phyloP scores from a whole-genome alignment of 2,797 vertebrate species.

The Streptopelia turtur region DNA sequence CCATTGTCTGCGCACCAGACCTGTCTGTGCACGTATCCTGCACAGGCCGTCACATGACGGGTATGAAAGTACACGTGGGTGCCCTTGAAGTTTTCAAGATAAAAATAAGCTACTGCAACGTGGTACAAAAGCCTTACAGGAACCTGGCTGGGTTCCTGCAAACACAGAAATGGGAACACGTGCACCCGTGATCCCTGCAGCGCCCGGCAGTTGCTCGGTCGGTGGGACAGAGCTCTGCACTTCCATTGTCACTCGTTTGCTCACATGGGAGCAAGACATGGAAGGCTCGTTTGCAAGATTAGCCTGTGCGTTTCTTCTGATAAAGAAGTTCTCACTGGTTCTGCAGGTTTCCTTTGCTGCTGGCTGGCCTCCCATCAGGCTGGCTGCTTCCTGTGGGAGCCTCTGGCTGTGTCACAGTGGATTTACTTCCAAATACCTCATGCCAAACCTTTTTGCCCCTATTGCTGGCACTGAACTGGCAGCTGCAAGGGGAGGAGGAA shows the following conservation, averaged over 20 bases:
- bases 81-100: background rate
- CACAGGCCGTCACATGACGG: rapidly evolving
- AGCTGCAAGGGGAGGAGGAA: background rate
- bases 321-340: background rate
- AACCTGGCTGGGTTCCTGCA: background rate
- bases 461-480: background rate
- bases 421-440: background rate
- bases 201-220: rapidly evolving
- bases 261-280: background rate
- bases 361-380: background rate
- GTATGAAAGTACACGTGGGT: background rate
- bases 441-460: rapidly evolving
- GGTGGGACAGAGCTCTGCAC: background rate
- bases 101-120: background rate
- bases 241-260: rapidly evolving
- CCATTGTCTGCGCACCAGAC: background rate
- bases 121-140: background rate
- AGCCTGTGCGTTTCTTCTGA: background rate
- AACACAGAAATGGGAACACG: rapidly evolving
- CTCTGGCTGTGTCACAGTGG: background rate
- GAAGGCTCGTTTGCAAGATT: background rate
- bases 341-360: background rate
- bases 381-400: background rate
- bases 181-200: rapidly evolving
- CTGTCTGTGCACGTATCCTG: no score